Percentiles rank a stretch among this genome's conserved stretches.
Evolutionary conservation across 1,140 invertebrate species (phyloP).

Genomic region (Ridgeia piscesae): DNA sequence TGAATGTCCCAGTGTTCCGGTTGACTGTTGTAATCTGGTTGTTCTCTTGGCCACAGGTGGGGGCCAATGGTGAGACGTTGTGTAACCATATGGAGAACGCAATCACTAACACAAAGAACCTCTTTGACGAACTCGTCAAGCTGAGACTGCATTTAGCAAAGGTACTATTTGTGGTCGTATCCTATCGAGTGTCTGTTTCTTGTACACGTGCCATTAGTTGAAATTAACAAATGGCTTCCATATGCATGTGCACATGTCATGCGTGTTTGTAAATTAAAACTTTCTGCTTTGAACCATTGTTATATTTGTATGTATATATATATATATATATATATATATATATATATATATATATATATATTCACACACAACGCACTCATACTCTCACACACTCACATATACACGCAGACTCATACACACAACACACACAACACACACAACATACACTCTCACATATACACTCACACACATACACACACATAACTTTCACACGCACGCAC

Average conservation of each 20-base stretch:
- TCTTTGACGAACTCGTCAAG: neutral
- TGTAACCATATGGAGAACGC: slow-evolving; percentile 6
- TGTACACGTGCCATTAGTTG: neutral
- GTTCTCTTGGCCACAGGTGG: neutral
- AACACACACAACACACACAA: no score
- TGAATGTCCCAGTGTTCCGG: neutral
- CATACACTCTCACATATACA: no score
- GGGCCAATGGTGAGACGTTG: neutral
- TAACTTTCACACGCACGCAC: no score
- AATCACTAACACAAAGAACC: neutral
- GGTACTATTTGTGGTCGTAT: neutral
- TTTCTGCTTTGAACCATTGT: neutral
- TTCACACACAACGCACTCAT: no score
- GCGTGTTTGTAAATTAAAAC: neutral
- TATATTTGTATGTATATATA: neutral
- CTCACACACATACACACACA: no score
- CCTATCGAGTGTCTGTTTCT: neutral
- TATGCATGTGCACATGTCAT: neutral
- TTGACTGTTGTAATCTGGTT: neutral
- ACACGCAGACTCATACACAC: no score
- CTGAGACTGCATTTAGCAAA: neutral
- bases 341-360: no score
- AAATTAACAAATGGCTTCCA: neutral
- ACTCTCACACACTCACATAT: no score
- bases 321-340: no score